These are phyloP conservation scores for Planiliza haematocheilus DNA, from an alignment of 2,113 vertebrate genomes.

Conservation along the genomic window DNA sequence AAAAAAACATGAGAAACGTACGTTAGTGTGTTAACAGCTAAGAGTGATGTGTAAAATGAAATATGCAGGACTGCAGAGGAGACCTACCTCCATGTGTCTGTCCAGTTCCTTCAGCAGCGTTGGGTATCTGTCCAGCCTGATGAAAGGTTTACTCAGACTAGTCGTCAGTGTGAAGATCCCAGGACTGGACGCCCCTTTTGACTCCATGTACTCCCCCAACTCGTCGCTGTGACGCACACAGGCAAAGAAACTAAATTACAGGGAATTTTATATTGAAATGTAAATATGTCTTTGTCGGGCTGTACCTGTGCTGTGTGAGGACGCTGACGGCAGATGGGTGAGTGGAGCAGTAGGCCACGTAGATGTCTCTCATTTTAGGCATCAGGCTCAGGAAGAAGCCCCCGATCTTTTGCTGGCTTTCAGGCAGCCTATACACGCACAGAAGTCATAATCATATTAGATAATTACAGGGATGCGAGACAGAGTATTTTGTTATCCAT, in stretches of 20 bases:
- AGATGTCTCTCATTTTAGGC: slow-evolving; percentile 91
- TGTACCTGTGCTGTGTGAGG: slow-evolving; percentile 94
- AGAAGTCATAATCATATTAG: not conserved
- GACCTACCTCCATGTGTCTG: slow-evolving; percentile 94
- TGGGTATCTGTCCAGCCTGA: slow-evolving; percentile 95
- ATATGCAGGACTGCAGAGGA: no score
- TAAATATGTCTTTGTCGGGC: not conserved
- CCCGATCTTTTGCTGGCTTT: slow-evolving; percentile 93
- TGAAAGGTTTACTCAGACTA: slow-evolving; percentile 96
- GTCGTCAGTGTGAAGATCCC: slow-evolving; percentile 95
- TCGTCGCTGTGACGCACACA: slow-evolving; percentile 85
- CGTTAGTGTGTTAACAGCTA: no score
- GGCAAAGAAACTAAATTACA: no score
- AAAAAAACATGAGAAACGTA: not conserved
- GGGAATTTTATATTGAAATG: not conserved
- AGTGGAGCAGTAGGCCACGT: slow-evolving; percentile 94
- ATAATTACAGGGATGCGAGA: no score
- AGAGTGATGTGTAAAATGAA: no score
- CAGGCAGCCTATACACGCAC: slow-evolving; percentile 88
- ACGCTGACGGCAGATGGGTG: slow-evolving; percentile 95
- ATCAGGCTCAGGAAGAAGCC: slow-evolving; percentile 93
- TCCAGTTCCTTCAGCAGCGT: slow-evolving; percentile 96
- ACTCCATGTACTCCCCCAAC: slow-evolving; percentile 96
- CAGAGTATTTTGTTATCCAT: no score
- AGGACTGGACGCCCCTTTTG: slow-evolving; percentile 90